These are phyloP conservation scores for Chironomus tepperi DNA, from an alignment of 1,140 invertebrate species.

Conservation along the genomic window DNA sequence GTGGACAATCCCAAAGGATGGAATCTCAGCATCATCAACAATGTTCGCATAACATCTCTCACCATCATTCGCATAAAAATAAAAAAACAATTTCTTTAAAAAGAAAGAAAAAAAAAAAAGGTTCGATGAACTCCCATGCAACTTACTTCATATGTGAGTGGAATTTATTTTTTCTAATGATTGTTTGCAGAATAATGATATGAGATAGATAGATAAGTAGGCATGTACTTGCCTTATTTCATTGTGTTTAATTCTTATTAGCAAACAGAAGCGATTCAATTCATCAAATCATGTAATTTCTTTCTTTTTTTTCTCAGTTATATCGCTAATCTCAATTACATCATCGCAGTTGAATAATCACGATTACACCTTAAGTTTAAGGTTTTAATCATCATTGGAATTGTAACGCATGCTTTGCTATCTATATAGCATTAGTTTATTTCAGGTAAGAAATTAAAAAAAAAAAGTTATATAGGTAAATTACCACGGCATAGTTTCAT, in stretches of 20 bases:
- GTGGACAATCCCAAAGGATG: not conserved
- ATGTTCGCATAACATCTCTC: not conserved
- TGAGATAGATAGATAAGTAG: not conserved
- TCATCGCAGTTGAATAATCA: not conserved
- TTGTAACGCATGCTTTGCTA: too few relatives aligned
- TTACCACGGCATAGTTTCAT: too few relatives aligned
- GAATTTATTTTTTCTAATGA: not conserved
- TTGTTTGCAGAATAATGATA: constrained; percentile 5
- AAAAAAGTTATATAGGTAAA: too few relatives aligned
- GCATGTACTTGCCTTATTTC: not conserved
- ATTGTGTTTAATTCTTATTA: constrained; percentile 7
- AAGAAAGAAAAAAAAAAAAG: too few relatives aligned
- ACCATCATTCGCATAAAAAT: not conserved
- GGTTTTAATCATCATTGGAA: too few relatives aligned
- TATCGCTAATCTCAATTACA: not conserved
- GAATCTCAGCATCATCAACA: not conserved
- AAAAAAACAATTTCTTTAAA: too few relatives aligned
- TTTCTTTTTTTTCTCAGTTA: not conserved
- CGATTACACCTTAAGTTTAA: not conserved
- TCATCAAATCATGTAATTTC: constrained; percentile 1
- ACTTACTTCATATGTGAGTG: not conserved
- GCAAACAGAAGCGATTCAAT: not conserved
- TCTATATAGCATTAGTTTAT: too few relatives aligned
- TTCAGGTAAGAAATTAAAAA: too few relatives aligned
- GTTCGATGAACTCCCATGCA: not conserved